phyloP scores from a whole-genome alignment of 1,140 invertebrate genomes.

The Calycopis cecrops region DNA sequence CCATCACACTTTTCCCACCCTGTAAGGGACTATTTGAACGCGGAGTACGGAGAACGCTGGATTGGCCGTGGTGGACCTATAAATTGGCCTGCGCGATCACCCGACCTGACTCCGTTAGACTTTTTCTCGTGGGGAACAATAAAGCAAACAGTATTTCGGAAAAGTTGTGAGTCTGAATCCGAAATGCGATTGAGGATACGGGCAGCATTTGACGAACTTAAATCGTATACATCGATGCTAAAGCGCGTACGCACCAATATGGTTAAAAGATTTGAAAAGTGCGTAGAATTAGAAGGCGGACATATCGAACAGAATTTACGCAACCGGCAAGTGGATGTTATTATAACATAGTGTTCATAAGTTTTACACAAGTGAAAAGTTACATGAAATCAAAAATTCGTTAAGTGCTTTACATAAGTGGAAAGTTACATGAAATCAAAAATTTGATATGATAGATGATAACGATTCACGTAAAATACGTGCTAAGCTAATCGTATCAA shows the following conservation, averaged over 20 bases:
- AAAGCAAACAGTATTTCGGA: constrained; percentile 9
- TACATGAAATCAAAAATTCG: too few relatives aligned
- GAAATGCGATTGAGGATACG: background rate
- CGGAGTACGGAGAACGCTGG: constrained; percentile 1
- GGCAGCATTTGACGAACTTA: background rate
- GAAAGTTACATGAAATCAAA: too few relatives aligned
- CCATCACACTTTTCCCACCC: too few relatives aligned
- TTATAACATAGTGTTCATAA: background rate
- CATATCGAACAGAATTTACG: constrained; percentile 9
- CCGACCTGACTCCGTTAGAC: constrained; percentile 17
- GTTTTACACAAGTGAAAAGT: background rate
- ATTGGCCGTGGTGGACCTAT: constrained; percentile 19
- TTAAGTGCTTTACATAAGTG: too few relatives aligned
- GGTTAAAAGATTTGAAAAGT: constrained; percentile 10
- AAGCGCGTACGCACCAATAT: constrained; percentile 2
- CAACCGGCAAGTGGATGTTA: background rate
- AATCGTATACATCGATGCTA: too few relatives aligned
- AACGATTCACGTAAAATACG: too few relatives aligned
- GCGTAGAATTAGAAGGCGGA: constrained; percentile 3
- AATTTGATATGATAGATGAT: too few relatives aligned
- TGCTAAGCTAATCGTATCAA: background rate
- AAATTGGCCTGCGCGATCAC: constrained; percentile 19
- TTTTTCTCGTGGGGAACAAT: constrained; percentile 21
- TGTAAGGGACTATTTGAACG: too few relatives aligned
- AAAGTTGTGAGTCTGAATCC: background rate